Percentiles rank a stretch among this genome's conserved stretches.
These are phyloP conservation scores for Anticlea derivata DNA, from an alignment of 2,888 invertebrate species.

Conservation along the genomic window DNA sequence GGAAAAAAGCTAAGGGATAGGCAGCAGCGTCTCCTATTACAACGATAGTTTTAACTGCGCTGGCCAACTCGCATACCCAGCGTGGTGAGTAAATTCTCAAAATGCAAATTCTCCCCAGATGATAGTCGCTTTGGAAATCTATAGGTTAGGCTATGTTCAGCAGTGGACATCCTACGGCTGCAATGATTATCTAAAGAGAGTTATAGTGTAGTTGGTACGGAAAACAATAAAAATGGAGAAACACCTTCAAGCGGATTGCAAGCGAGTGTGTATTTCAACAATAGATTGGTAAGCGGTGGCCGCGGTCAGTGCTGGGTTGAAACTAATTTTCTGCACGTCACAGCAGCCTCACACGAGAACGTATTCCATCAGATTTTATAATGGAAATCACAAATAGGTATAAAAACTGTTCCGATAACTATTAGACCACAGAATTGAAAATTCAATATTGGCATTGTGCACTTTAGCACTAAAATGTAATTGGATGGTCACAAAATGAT, in stretches of 20 bases:
- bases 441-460: conserved; percentile 13
- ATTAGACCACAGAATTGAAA: conserved; percentile 18
- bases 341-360: conserved; percentile 46
- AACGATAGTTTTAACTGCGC: too few species aligned
- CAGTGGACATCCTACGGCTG: too few species aligned
- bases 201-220: too few species aligned
- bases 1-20: too few species aligned
- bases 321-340: conserved; percentile 77
- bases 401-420: conserved; percentile 27
- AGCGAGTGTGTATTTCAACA: conserved; percentile 39
- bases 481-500: neutral
- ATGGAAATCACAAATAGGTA: conserved; percentile 39
- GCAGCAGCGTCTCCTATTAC: too few species aligned
- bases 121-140: too few species aligned
- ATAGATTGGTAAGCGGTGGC: conserved; percentile 59
- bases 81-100: too few species aligned
- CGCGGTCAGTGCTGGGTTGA: conserved; percentile 61
- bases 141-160: too few species aligned
- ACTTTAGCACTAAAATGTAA: conserved; percentile 6
- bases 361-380: conserved; percentile 53
- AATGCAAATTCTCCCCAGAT: too few species aligned
- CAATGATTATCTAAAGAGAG: too few species aligned
- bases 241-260: conserved; percentile 4
- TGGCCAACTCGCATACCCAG: too few species aligned
- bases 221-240: conserved; percentile 15